Evolutionary conservation across 2,888 invertebrate genomes (phyloP), one percentile per base, ranked within the genome.

Genomic region (Drosophila mayaguana): DNA sequence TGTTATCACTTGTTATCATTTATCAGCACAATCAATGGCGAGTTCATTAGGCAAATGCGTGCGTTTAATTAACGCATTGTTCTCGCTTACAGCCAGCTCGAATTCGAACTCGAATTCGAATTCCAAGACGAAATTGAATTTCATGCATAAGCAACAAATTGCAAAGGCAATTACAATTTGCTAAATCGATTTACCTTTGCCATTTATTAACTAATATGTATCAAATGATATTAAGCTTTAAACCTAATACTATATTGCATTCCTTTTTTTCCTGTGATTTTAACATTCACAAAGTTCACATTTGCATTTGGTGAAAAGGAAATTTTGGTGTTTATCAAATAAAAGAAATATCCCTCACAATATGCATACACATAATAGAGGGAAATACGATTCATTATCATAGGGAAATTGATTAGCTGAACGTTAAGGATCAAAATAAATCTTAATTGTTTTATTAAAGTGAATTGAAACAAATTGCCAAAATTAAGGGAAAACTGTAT

Each of bases 31-130:
- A 80, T 88, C 80, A 80, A 82, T 82, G 70, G 63, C 38, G 76
- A 80, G 77, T 77, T 80, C 72, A 75, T 80, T 72, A 79, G 53
- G 66, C 75, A 80, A 63, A 57, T 63, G 61, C 63, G 61, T 65
- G 60, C 64, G 63, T 73, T 86, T 80, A 86, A 90, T 88, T 89
- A 90, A 82, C 68, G 65, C 22, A 69, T 78, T 82, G 70, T 78
- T 72, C 69, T 56, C 34, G 16, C 51, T 20, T 65, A 74, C 75
- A 68, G 40, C 20, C 22, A 43, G 63, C 61, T 78, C 28, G 7
- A 25, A 32, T 18, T 8, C 56, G 7, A n/a, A 25, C 50, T 55
- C 16, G 9, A 1, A 48, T 22, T 34, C 6, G 7, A 16, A 36
- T 36, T 36, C 34, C 34, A 5, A 36, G 16, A 7, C 5, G 16